phyloP scores from a whole-genome alignment of 2,797 vertebrate species.

The Acrocephalus scirpaceus region DNA sequence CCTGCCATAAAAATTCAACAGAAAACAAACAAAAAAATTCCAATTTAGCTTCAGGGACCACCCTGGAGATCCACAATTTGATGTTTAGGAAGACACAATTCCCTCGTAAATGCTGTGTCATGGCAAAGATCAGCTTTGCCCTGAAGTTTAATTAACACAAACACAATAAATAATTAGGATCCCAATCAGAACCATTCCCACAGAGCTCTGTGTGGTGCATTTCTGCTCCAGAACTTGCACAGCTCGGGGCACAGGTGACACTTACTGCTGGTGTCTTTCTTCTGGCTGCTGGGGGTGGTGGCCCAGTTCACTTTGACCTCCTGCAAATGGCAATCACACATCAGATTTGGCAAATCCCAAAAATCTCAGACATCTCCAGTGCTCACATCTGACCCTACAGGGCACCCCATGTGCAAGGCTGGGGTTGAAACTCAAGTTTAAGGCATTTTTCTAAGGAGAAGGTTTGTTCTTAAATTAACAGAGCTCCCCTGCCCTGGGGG shows the following conservation, averaged over 20 bases:
- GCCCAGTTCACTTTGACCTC: slow-evolving; percentile 99
- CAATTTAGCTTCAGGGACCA: slow-evolving; percentile 40
- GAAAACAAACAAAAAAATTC: slow-evolving; percentile 15
- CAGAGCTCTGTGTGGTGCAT: neutral
- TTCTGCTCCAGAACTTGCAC: slow-evolving; percentile 35
- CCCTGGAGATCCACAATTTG: slow-evolving; percentile 71
- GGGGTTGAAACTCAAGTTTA: neutral
- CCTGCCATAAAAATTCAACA: neutral
- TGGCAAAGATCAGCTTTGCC: slow-evolving; percentile 80
- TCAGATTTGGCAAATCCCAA: slow-evolving; percentile 3
- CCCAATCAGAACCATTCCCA: slow-evolving; percentile 38
- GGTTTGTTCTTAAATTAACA: neutral
- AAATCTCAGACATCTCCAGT: neutral
- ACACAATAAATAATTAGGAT: slow-evolving; percentile 67
- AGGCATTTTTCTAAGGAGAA: neutral
- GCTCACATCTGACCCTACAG: neutral
- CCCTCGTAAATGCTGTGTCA: slow-evolving; percentile 77
- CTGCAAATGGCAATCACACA: slow-evolving; percentile 73
- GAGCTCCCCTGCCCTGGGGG: neutral
- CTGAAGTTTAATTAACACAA: slow-evolving; percentile 77
- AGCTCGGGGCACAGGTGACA: slow-evolving; percentile 38
- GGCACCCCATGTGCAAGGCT: neutral
- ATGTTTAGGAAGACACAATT: slow-evolving; percentile 78
- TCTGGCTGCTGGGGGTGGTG: slow-evolving; percentile 98
- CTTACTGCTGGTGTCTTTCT: slow-evolving; percentile 99